These are phyloP conservation scores for Neodiprion pinetum DNA, from an alignment of 1,140 invertebrate genomes.

Conservation along the genomic window DNA sequence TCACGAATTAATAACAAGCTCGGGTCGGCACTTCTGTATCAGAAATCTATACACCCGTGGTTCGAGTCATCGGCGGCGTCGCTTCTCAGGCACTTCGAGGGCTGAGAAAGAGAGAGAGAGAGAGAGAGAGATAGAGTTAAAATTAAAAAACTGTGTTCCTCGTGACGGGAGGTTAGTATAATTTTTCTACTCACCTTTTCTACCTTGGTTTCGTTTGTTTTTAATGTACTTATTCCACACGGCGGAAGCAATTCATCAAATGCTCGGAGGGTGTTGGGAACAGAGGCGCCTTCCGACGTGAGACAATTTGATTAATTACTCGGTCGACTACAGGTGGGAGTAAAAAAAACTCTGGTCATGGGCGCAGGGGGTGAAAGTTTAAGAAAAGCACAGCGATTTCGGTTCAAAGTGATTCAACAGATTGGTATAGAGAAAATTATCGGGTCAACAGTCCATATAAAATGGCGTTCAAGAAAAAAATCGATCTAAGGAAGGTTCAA, in stretches of 20 bases:
- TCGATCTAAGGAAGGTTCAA: no score
- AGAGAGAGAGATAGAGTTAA: no score
- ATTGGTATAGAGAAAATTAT: neutral
- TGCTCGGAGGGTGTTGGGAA: neutral
- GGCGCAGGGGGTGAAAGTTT: neutral
- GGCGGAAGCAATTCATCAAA: slow-evolving; percentile 1
- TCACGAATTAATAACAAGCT: neutral
- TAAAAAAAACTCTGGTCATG: neutral
- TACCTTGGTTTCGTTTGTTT: no score
- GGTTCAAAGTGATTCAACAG: neutral
- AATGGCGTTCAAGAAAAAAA: no score
- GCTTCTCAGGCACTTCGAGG: no score
- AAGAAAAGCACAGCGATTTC: neutral
- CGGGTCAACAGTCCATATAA: neutral
- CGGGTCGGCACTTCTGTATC: neutral
- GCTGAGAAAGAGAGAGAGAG: no score
- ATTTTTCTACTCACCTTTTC: no score
- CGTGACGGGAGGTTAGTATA: no score
- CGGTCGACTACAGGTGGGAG: neutral
- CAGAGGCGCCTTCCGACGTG: neutral
- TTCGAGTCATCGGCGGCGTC: no score
- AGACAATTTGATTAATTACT: slow-evolving; percentile 2
- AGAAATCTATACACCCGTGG: no score
- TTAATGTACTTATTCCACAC: neutral
- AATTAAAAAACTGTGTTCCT: no score